Percentiles rank a stretch among this genome's conserved stretches.
Evolutionary conservation across 2,113 vertebrate genomes (phyloP).

Genomic region (Sus scrofa): T2T-Sscrofa CM000827.6:43876001-43876500

Average conservation of each 20-base stretch:
- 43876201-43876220: no score
- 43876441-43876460: no score
- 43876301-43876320: no score
- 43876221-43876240: background rate
- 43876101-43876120: background rate
- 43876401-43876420: no score
- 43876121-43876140: rapidly evolving
- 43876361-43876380: no score
- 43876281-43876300: background rate
- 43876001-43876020: background rate
- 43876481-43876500: background rate
- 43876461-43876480: background rate
- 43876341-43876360: no score
- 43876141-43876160: background rate
- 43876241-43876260: background rate
- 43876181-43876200: background rate
- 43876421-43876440: no score
- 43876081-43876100: background rate
- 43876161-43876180: rapidly evolving
- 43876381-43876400: no score
- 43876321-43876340: no score
- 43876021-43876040: background rate
- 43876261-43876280: background rate
- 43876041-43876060: background rate
- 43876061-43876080: background rate